These are phyloP conservation scores for Cyprinodon brontotheroides DNA, from an alignment of 2,113 vertebrate genomes.

Conservation along the genomic window DNA sequence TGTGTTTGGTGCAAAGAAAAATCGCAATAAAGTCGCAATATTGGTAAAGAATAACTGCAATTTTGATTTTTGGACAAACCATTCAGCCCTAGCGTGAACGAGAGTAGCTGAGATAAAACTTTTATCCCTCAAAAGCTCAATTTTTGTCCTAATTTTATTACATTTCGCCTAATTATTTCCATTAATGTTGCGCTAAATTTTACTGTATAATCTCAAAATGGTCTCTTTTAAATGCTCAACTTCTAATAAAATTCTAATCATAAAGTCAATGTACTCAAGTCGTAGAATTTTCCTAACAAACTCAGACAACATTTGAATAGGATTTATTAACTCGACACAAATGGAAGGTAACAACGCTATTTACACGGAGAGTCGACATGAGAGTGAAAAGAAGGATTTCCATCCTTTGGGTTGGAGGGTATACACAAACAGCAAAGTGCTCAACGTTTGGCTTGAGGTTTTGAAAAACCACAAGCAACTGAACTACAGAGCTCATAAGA, in stretches of 20 bases:
- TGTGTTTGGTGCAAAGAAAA: too few species aligned
- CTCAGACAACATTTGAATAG: not conserved
- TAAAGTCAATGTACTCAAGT: not conserved
- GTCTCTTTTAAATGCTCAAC: slow-evolving; percentile 9
- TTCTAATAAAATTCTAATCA: slow-evolving; percentile 5
- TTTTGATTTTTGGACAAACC: too few species aligned
- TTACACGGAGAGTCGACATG: slow-evolving; percentile 42
- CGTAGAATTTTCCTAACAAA: slow-evolving; percentile 10
- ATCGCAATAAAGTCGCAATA: too few species aligned
- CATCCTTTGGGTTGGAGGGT: slow-evolving; percentile 29
- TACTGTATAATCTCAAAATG: not conserved
- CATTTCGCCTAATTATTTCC: slow-evolving; percentile 10
- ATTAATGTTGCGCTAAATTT: slow-evolving; percentile 21
- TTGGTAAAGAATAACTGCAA: too few species aligned
- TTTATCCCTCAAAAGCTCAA: not conserved
- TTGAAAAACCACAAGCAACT: slow-evolving; percentile 41
- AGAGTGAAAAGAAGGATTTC: slow-evolving; percentile 58
- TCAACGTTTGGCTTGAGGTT: slow-evolving; percentile 40
- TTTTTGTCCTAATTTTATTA: not conserved
- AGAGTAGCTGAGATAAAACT: too few species aligned
- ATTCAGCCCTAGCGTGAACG: too few species aligned
- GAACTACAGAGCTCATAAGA: slow-evolving; percentile 59
- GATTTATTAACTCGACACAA: slow-evolving; percentile 9
- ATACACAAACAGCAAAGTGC: slow-evolving; percentile 53
- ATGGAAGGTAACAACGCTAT: slow-evolving; percentile 34